Evolutionary conservation across 2,797 vertebrate genomes (phyloP), one percentile per base, ranked within the genome.

Genomic region (Agapornis canus): DNA sequence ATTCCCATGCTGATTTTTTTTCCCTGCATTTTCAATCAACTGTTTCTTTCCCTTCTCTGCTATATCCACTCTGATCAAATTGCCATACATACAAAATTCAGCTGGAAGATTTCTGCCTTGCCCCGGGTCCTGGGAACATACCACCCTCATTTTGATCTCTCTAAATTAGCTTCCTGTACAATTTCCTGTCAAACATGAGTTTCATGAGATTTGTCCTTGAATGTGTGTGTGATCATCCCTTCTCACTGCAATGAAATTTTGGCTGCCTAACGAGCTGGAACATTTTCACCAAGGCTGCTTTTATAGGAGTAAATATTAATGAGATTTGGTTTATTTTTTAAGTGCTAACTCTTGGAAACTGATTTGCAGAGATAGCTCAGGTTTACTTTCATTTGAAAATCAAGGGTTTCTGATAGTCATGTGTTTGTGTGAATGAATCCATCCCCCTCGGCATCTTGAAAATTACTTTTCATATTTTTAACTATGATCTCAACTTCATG

Each of bases 41-140:
- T 37, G 6, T 79, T 89, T 82, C 86, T 94, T 91, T 68, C 47
- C 56, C 35, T 56, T 78, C 61, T 71, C 65, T 83, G 52, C 77
- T 83, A 10, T 90, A 82, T 89, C 70, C 91, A 64, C 66, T 92
- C 77, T 88, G 91, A 94, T 97, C 97, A 88, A 90, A 90, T 95
- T 91, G 94, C 92, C 95, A 82, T 83, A 86, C 92, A 94, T 86
- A 94, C 86, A 92, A 95, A 96, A 94, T 66, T 94, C 94, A 87
- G 94, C 95, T 97, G 97, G 89, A 94, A 96, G 96, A 89, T 82
- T 94, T 96, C 93, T 90, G 94, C 59, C 90, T 95, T 51, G 57
- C 95, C 71, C 91, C 78, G 85, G 97, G 97, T 98, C 97, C 98
- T 98, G 98, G 98, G 98, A 98, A 98, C 94, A 93, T 95, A 95